Evolutionary conservation across 1,140 invertebrate species (phyloP).

Genomic region (Trinorchestia longiramus): DNA sequence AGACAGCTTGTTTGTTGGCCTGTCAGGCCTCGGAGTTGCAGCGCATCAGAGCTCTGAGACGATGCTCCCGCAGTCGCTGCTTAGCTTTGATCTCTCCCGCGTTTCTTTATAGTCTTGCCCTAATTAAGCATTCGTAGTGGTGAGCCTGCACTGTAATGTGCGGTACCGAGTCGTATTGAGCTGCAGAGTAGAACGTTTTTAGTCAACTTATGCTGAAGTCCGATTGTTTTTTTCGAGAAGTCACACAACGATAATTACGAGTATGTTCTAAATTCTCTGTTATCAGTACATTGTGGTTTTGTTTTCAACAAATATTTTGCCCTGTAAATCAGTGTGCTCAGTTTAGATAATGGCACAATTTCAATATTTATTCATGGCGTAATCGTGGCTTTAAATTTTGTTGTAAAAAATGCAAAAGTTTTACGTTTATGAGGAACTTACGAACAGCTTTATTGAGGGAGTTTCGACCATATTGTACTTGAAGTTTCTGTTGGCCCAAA

Average conservation of each 20-base stretch:
- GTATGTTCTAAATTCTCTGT: background rate
- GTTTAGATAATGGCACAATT: background rate
- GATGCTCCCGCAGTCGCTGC: background rate
- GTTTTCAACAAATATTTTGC: background rate
- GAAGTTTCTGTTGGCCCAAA: no score
- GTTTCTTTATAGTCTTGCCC: background rate
- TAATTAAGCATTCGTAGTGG: background rate
- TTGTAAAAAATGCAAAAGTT: background rate
- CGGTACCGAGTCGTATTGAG: background rate
- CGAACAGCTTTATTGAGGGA: background rate
- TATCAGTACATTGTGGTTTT: background rate
- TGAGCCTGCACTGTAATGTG: background rate
- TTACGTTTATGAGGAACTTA: background rate
- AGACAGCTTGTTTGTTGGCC: conserved; percentile 6
- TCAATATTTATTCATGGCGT: background rate
- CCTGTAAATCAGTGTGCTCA: background rate
- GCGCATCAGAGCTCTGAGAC: background rate
- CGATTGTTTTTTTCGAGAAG: background rate
- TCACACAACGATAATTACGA: background rate
- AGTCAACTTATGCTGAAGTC: background rate
- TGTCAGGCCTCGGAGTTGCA: background rate
- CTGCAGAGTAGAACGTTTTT: background rate
- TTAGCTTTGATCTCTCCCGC: background rate
- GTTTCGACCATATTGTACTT: background rate
- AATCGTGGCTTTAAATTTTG: background rate